Percentiles rank a stretch among this genome's conserved stretches.
Conservation (phyloP, 1,140 invertebrate species). For the Trichonephila inaurata region DNA sequence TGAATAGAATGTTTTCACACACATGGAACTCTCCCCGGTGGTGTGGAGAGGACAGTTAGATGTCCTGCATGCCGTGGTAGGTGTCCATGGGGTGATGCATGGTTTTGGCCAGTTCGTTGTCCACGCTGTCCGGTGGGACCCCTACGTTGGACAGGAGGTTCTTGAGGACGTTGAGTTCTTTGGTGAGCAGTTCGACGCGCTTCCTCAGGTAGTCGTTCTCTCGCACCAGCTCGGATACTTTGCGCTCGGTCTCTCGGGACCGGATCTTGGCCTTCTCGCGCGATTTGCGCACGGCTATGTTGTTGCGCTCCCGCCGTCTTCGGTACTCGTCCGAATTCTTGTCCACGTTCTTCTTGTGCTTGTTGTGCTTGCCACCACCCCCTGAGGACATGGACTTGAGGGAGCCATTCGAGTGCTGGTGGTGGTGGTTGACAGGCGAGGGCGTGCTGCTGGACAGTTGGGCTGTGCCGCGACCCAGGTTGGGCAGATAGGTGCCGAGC, state of each 20-base stretch:
- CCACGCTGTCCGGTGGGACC: constrained; percentile 77
- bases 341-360: constrained; percentile 83
- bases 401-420: background rate
- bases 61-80: constrained; percentile 67
- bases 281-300: constrained; percentile 97
- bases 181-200: constrained; percentile 93
- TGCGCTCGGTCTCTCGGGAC: constrained; percentile 95
- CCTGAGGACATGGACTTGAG: constrained; percentile 25
- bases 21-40: too few species aligned
- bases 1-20: too few species aligned
- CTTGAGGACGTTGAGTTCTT: constrained; percentile 93
- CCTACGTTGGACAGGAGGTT: constrained; percentile 84
- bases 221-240: constrained; percentile 93
- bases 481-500: constrained; percentile 57
- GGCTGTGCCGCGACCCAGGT: background rate
- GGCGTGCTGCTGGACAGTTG: background rate
- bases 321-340: constrained; percentile 97
- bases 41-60: background rate
- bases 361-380: background rate
- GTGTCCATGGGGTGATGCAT: constrained; percentile 76
- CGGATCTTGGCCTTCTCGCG: constrained; percentile 97
- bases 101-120: constrained; percentile 77
- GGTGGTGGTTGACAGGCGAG: background rate
- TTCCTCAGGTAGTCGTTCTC: constrained; percentile 97
- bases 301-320: constrained; percentile 94